phyloP scores from a whole-genome alignment of 2,888 invertebrate species.

The Noctua pronuba region DNA sequence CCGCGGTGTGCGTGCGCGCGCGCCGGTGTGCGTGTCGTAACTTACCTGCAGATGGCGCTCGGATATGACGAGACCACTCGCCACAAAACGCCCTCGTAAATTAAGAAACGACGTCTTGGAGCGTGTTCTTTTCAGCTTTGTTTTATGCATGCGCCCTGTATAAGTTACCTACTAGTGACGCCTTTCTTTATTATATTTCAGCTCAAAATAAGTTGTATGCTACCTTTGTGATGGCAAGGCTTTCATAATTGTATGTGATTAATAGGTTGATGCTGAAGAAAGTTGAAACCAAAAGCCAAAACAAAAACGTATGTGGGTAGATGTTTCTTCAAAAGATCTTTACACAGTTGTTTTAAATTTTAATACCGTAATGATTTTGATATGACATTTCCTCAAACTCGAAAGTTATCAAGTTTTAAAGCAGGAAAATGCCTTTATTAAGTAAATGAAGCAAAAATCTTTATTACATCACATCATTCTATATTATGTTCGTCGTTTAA shows the following conservation, averaged over 20 bases:
- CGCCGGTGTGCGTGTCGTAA: conserved; percentile 80
- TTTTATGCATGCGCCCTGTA: conserved; percentile 79
- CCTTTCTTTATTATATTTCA: conserved; percentile 58
- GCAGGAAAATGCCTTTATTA: conserved; percentile 39
- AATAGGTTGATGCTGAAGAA: not conserved
- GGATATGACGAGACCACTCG: conserved; percentile 79
- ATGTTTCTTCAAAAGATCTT: conserved; percentile 15
- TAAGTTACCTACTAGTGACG: conserved; percentile 66
- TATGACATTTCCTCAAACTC: conserved; percentile 35
- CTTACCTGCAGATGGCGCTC: conserved; percentile 88
- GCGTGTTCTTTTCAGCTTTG: conserved; percentile 80
- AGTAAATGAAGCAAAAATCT: not conserved
- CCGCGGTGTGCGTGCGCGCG: conserved; percentile 85
- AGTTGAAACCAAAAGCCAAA: not conserved
- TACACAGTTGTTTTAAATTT: conserved; percentile 2
- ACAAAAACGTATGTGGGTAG: not conserved
- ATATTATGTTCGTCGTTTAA: not conserved
- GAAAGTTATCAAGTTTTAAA: conserved; percentile 30
- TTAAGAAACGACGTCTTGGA: conserved; percentile 85
- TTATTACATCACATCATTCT: conserved; percentile 17
- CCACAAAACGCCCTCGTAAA: conserved; percentile 87
- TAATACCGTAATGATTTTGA: not conserved
- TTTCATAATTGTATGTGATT: not conserved
- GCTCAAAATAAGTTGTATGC: conserved; percentile 14
- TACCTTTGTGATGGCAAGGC: not conserved